Evolutionary conservation across 2,113 vertebrate species (phyloP).

Genomic region (Myrmophylax atrothorax): DNA sequence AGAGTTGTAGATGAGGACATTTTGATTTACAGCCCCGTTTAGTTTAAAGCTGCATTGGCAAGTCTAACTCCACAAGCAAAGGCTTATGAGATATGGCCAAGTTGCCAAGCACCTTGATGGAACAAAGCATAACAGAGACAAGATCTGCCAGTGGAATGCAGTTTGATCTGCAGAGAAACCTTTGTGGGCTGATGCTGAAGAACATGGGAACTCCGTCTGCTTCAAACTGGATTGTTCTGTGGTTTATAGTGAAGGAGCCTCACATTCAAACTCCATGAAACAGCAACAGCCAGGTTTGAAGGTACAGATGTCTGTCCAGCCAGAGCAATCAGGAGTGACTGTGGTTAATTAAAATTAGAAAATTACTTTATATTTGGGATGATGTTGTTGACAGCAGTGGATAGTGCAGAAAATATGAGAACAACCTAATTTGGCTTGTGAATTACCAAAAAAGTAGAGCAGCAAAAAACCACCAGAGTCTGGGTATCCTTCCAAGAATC

Average conservation of each 20-base stretch:
- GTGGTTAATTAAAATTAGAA: not conserved
- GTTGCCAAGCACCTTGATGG: not conserved
- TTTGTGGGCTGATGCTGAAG: not conserved
- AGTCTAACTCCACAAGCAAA: slow-evolving; percentile 50
- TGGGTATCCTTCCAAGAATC: not conserved
- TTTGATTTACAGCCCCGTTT: slow-evolving; percentile 79
- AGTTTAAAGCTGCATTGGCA: slow-evolving; percentile 64
- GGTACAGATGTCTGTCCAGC: not conserved
- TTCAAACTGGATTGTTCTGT: not conserved
- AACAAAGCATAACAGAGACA: not conserved
- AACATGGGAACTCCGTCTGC: not conserved
- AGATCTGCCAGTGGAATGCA: not conserved
- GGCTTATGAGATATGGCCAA: not conserved
- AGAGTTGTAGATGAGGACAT: slow-evolving; percentile 69
- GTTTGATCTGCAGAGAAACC: not conserved
- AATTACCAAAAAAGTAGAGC: not conserved
- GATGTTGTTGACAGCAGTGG: not conserved
- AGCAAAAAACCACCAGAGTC: not conserved
- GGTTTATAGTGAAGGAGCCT: not conserved
- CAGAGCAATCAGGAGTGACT: not conserved
- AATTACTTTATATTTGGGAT: not conserved
- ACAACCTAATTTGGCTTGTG: not conserved
- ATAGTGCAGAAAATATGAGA: not conserved
- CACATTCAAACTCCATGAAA: not conserved
- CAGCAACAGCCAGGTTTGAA: not conserved